These are phyloP conservation scores for Coecobrya sp. DNA, from an alignment of 2,888 invertebrate genomes.

Conservation along the genomic window DNA sequence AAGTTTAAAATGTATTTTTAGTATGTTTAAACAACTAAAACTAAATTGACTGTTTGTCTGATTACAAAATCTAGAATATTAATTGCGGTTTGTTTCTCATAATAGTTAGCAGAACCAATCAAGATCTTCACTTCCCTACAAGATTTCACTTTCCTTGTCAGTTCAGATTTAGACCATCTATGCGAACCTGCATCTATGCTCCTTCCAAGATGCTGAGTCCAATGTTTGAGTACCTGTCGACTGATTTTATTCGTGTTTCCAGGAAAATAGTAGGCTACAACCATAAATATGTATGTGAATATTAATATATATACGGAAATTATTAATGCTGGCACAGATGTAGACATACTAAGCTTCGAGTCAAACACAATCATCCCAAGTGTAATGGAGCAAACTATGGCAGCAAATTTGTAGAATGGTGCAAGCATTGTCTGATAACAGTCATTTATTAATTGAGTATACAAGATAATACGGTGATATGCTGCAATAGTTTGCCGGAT, in stretches of 20 bases:
- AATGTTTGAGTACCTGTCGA: background rate
- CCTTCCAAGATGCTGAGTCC: background rate
- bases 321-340: too few relatives aligned
- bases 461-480: too few relatives aligned
- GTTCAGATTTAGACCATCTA: background rate
- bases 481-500: too few relatives aligned
- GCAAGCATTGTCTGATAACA: background rate
- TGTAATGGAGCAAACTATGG: background rate
- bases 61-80: background rate
- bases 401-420: background rate
- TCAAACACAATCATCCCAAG: background rate
- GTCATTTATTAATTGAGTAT: background rate
- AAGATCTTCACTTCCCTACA: background rate
- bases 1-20: background rate
- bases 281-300: background rate
- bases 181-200: too few relatives aligned
- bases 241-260: background rate
- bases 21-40: background rate
- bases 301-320: too few relatives aligned
- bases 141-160: background rate
- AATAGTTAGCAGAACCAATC: background rate
- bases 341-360: background rate
- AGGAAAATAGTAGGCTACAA: background rate
- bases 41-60: conserved; percentile 54
- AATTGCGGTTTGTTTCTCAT: background rate